phyloP scores from a whole-genome alignment of 92 coral and sea anemone genomes.

The Bergia sp. region DNA sequence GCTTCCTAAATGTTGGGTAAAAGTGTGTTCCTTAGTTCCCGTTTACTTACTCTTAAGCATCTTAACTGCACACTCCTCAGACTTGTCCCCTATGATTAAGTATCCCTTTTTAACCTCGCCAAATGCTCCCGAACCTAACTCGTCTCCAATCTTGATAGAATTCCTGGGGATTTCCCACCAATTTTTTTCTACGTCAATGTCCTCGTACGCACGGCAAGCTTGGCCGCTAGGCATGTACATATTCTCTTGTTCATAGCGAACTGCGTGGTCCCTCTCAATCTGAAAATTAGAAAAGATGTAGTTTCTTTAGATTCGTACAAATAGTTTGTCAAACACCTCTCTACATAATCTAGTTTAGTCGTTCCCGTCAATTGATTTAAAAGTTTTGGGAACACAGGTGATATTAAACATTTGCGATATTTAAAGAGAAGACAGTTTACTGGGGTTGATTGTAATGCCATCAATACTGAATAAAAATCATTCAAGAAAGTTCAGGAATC shows the following conservation, averaged over 20 bases:
- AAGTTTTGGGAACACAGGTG: too few relatives aligned
- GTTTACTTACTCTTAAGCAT: constrained; percentile 35
- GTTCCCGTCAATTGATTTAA: too few relatives aligned
- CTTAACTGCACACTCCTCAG: constrained; percentile 32
- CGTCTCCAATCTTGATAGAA: constrained; percentile 32
- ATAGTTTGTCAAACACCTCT: too few relatives aligned
- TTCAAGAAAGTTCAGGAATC: too few relatives aligned
- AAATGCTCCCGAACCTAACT: constrained; percentile 40
- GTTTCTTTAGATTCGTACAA: too few relatives aligned
- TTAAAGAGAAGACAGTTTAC: too few relatives aligned
- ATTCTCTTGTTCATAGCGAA: not conserved
- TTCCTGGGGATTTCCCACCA: constrained; percentile 48
- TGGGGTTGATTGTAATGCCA: too few relatives aligned
- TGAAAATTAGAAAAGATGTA: too few relatives aligned
- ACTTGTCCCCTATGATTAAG: constrained; percentile 16
- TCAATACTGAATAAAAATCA: too few relatives aligned
- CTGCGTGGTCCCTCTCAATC: constrained; percentile 1
- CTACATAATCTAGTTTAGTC: too few relatives aligned
- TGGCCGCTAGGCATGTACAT: not conserved
- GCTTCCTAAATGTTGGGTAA: too few relatives aligned
- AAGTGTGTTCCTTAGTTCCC: not conserved
- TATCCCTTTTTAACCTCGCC: constrained; percentile 32
- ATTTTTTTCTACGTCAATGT: constrained; percentile 15
- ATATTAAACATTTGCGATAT: too few relatives aligned
- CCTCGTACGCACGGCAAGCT: not conserved